Evolutionary conservation across 1,140 invertebrate genomes (phyloP), one percentile per base, ranked within the genome.

Genomic region (Ephestia elutella): DNA sequence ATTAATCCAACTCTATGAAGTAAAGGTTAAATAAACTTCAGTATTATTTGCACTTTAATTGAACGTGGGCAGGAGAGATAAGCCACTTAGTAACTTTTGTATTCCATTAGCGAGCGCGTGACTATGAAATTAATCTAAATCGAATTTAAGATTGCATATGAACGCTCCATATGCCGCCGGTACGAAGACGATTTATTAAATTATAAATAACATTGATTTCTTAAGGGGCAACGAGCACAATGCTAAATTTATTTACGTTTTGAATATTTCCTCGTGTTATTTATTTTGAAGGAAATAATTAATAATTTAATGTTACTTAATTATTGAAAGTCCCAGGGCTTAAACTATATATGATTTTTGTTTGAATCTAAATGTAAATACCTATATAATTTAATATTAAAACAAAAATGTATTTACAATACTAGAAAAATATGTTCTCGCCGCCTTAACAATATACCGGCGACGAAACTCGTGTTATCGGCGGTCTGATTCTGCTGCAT

Each of bases 381-480:
- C n/a, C n/a, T n/a, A n/a, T n/a, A n/a, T n/a, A n/a, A n/a, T n/a
- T n/a, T n/a, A n/a, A n/a, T n/a, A n/a, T n/a, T n/a, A n/a, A n/a
- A n/a, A n/a, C n/a, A 25, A 25, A 25, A 25, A 25, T 25, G 2
- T 2, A 7, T 5, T 9, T 10, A 32, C 11, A 32, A 32, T 10
- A 53, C 50, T 25, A 53, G 19, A 11, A 25, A 25, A n/a, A 25
- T 53, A 53, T 53, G 21, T 53, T n/a, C 9, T 53, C 50, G 11
- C 0, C 53, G n/a, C 15, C 44, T 60, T 60, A 60, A 60, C 28
- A 60, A 38, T 48, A 35, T 28, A 49, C 38, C 54, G 56, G 57
- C 59, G 35, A 69, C 69, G 66, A 68, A 74, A 73, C 68, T 62
- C 63, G 70, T 75, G 70, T 83, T 81, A 82, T 82, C 81, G 50